Evolutionary conservation across 2,888 invertebrate genomes (phyloP).

Genomic region (Conops quadrifasciatus): DNA sequence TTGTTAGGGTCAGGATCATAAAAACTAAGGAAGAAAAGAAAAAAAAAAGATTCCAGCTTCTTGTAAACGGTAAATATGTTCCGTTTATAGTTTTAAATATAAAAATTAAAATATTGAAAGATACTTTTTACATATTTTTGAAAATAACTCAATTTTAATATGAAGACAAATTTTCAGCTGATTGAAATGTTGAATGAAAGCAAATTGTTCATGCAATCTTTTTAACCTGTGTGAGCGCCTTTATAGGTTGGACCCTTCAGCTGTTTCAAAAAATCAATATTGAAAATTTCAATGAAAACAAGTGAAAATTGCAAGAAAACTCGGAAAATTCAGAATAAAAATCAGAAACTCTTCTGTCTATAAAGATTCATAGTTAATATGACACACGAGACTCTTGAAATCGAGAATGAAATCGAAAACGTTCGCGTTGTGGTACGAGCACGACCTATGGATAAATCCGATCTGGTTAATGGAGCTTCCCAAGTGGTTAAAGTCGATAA

Average conservation of each 20-base stretch:
- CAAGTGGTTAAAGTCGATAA: constrained; percentile 81
- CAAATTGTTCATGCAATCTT: not conserved
- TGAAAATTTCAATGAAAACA: not conserved
- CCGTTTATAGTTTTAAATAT: no score
- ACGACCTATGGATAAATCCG: constrained; percentile 89
- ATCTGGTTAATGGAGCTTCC: constrained; percentile 76
- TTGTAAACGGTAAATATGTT: no score
- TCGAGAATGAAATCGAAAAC: constrained; percentile 83
- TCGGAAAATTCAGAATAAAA: not conserved
- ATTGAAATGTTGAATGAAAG: no score
- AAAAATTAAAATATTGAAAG: no score
- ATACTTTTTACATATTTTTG: no score
- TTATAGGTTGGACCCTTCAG: not conserved
- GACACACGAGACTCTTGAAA: constrained; percentile 67
- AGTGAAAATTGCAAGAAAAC: not conserved
- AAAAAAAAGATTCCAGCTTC: no score
- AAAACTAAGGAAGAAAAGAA: no score
- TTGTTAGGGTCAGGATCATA: no score
- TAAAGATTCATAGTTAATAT: constrained; percentile 40
- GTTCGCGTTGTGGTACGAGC: constrained; percentile 95
- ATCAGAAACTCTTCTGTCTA: not conserved
- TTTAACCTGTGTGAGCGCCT: no score
- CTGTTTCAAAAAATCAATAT: not conserved
- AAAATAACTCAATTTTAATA: no score
- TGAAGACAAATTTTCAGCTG: no score